Percentiles rank a stretch among this genome's conserved stretches.
These are phyloP conservation scores for Drosophila mercatorum DNA, from an alignment of 2,888 invertebrate species.

Conservation along the genomic window DNA sequence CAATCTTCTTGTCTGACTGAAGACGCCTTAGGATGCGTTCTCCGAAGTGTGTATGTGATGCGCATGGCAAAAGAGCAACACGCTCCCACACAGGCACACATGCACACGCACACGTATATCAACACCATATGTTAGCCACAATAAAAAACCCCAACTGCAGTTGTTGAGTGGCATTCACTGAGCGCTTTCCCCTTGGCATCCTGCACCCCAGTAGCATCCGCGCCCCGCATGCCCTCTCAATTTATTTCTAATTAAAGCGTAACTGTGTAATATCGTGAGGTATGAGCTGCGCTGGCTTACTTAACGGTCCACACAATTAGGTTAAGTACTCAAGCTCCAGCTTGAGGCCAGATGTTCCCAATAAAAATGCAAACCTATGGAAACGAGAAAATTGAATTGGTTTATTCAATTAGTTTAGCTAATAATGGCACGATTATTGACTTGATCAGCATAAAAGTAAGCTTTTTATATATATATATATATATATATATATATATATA, in stretches of 20 bases:
- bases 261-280: constrained; percentile 47
- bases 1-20: constrained; percentile 44
- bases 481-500: too few relatives aligned
- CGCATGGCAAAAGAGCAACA: constrained; percentile 1
- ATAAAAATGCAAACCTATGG: background rate
- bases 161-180: constrained; percentile 41
- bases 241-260: constrained; percentile 68
- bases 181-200: constrained; percentile 26
- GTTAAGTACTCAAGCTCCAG: constrained; percentile 15
- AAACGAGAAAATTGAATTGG: background rate
- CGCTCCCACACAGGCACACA: background rate
- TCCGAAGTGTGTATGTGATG: background rate
- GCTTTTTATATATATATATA: too few relatives aligned
- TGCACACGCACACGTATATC: constrained; percentile 9
- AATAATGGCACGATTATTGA: constrained; percentile 1
- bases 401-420: background rate
- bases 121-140: constrained; percentile 56
- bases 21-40: constrained; percentile 7
- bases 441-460: too few relatives aligned
- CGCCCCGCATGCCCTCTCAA: constrained; percentile 8
- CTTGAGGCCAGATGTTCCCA: constrained; percentile 11
- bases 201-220: background rate
- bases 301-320: constrained; percentile 30
- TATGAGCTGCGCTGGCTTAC: constrained; percentile 24
- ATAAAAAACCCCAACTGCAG: constrained; percentile 55